These are phyloP conservation scores for Rana temporaria DNA, from an alignment of 2,113 vertebrate genomes.

Conservation along the genomic window DNA sequence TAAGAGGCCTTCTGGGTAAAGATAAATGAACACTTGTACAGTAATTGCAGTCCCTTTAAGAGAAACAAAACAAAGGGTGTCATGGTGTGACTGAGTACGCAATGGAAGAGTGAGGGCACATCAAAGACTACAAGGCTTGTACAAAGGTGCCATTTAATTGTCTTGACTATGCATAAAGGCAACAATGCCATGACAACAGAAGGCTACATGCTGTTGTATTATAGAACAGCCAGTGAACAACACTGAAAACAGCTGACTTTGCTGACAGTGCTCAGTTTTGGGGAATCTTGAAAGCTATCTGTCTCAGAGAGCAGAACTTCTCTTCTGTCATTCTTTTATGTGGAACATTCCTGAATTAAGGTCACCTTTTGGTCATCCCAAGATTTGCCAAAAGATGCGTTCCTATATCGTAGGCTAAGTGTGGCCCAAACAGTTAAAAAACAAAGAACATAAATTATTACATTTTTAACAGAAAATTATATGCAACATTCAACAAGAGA, in stretches of 20 bases:
- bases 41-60: conserved; percentile 86
- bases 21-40: conserved; percentile 91
- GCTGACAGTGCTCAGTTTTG: conserved; percentile 84
- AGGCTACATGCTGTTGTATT: conserved; percentile 85
- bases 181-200: conserved; percentile 90
- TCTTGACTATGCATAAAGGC: conserved; percentile 96
- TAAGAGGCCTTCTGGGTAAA: conserved; percentile 79
- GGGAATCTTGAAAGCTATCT: conserved; percentile 93
- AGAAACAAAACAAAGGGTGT: conserved; percentile 88
- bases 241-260: conserved; percentile 97
- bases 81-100: conserved; percentile 78
- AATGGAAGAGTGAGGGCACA: conserved; percentile 81
- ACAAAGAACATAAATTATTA: too few species aligned
- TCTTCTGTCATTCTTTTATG: conserved; percentile 72
- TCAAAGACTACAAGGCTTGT: conserved; percentile 82
- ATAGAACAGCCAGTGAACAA: conserved; percentile 82
- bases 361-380: conserved; percentile 76
- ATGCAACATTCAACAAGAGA: too few species aligned
- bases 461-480: too few species aligned
- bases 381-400: not conserved
- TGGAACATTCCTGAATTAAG: conserved; percentile 77
- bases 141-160: conserved; percentile 92
- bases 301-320: conserved; percentile 70
- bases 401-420: not conserved
- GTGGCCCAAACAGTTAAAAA: too few species aligned